Evolutionary conservation across 2,113 vertebrate species (phyloP).

Genomic region (Ceyx margarethae): DNA sequence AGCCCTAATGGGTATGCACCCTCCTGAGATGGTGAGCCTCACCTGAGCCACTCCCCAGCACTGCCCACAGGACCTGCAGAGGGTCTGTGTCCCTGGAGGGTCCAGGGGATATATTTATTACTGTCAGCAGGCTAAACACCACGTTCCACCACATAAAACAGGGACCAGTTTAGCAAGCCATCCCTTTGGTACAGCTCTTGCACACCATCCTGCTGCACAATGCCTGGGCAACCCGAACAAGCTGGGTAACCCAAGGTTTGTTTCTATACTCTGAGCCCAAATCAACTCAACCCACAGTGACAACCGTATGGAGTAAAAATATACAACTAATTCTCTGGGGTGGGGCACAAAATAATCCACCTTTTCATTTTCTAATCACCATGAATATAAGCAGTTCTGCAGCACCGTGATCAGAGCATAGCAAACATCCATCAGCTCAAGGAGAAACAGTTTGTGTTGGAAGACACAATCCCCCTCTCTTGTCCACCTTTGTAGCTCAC

Average conservation of each 20-base stretch:
- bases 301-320: background rate
- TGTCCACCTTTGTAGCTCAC: background rate
- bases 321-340: background rate
- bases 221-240: background rate
- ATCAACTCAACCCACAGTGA: background rate
- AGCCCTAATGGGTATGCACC: background rate
- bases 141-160: background rate
- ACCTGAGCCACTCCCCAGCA: background rate
- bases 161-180: background rate
- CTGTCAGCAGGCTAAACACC: background rate
- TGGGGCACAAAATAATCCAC: background rate
- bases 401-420: background rate
- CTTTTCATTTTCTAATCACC: constrained; percentile 1
- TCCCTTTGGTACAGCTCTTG: background rate
- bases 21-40: background rate
- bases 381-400: background rate
- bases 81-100: accelerated
- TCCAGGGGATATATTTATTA: background rate
- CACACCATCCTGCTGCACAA: accelerated
- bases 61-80: accelerated
- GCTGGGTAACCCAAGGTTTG: background rate
- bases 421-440: background rate
- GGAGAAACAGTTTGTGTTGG: background rate
- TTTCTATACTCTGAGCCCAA: background rate
- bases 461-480: background rate